Conservation (phyloP, 2,888 invertebrate species). For the Lasius fuliginosus region DNA sequence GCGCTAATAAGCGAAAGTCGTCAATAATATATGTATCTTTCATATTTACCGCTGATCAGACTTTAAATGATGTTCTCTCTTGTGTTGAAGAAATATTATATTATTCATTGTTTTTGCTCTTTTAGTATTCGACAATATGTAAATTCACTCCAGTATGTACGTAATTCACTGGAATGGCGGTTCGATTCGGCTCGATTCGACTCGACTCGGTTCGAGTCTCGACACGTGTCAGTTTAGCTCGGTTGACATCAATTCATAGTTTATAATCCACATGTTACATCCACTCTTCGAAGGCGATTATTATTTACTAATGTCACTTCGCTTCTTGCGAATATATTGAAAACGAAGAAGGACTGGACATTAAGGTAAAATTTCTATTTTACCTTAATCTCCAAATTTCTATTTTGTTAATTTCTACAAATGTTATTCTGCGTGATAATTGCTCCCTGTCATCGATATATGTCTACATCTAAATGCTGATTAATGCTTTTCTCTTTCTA, state of each 20-base stretch:
- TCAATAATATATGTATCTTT: constrained; percentile 16
- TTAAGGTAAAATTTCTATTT: not conserved
- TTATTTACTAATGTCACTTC: not conserved
- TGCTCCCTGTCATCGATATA: too few species aligned
- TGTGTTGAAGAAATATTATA: constrained; percentile 1
- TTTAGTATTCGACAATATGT: constrained; percentile 40
- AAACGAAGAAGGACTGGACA: not conserved
- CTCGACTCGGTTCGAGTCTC: not conserved
- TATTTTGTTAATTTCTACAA: not conserved
- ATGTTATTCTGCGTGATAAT: not conserved
- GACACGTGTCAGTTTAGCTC: not conserved
- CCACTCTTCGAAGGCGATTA: not conserved
- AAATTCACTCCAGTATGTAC: constrained; percentile 53
- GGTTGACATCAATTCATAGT: not conserved
- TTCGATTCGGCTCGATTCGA: constrained; percentile 28
- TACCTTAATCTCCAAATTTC: not conserved
- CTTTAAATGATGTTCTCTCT: constrained; percentile 43
- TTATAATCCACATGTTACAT: not conserved
- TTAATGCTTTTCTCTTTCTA: too few species aligned
- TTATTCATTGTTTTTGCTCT: constrained; percentile 25
- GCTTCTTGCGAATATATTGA: not conserved
- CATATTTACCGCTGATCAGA: constrained; percentile 22
- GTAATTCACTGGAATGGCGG: constrained; percentile 63
- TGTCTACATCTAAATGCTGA: too few species aligned
- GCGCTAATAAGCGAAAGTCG: not conserved